Conservation (phyloP, 64 coral and sea anemone species). For the Trachythela sp. region DNA sequence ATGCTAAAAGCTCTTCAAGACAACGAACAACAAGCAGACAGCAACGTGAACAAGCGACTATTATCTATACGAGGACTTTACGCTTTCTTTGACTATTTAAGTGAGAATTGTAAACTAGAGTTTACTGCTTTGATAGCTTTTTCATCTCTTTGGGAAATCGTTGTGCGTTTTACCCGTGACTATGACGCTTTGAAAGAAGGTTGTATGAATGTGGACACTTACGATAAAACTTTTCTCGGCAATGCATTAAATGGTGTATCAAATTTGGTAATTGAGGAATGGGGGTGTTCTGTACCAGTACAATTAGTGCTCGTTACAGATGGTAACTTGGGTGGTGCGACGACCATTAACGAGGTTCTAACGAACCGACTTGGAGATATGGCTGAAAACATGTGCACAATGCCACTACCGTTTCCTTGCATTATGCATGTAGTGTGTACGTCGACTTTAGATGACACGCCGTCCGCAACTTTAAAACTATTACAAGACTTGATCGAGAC, state of each 20-base stretch:
- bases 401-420: constrained; percentile 87
- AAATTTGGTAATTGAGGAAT: constrained; percentile 89
- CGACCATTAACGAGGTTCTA: constrained; percentile 70
- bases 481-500: constrained; percentile 82
- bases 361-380: constrained; percentile 49
- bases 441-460: constrained; percentile 46
- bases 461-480: constrained; percentile 47
- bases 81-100: constrained; percentile 77
- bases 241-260: constrained; percentile 92
- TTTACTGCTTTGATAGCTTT: constrained; percentile 92
- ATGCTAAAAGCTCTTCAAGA: constrained; percentile 79
- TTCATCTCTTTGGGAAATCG: constrained; percentile 96
- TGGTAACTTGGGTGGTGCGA: constrained; percentile 71
- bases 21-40: constrained; percentile 54
- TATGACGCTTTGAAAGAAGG: constrained; percentile 88
- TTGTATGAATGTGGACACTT: constrained; percentile 83
- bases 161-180: constrained; percentile 87
- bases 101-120: constrained; percentile 85
- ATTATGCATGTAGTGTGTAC: constrained; percentile 88
- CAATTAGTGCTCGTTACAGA: constrained; percentile 91
- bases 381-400: constrained; percentile 54
- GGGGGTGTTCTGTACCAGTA: constrained; percentile 84
- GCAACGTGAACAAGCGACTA: constrained; percentile 56
- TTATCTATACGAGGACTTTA: constrained; percentile 76
- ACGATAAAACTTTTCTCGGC: constrained; percentile 88